Percentiles rank a stretch among this genome's conserved stretches.
Conservation (phyloP, 2,113 vertebrate genomes). For the Nycticryphes semicollaris region DNA sequence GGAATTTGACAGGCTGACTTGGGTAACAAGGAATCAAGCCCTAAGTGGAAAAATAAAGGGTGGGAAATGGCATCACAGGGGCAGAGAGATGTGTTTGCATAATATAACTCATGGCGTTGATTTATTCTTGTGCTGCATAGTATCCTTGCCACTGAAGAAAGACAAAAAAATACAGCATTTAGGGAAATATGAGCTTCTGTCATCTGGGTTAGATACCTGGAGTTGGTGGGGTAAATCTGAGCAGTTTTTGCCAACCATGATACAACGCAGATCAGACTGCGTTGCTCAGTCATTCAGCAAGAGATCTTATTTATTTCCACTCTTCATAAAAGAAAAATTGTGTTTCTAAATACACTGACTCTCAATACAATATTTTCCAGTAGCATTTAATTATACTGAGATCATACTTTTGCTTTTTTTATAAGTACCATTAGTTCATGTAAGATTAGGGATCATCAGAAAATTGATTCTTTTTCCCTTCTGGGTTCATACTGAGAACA, state of each 20-base stretch:
- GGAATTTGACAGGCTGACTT: not conserved
- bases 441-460: not conserved
- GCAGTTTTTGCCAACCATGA: not conserved
- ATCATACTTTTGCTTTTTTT: not conserved
- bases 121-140: not conserved
- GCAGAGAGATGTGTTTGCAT: not conserved
- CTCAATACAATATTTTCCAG: not conserved
- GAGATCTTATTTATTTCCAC: not conserved
- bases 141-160: not conserved
- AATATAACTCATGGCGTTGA: not conserved
- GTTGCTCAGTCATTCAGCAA: not conserved
- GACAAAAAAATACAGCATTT: not conserved
- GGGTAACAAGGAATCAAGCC: fast-evolving
- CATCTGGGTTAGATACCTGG: not conserved
- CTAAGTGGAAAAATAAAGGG: not conserved
- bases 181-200: not conserved
- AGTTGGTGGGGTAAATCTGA: not conserved
- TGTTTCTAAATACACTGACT: not conserved
- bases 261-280: not conserved
- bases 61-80: not conserved
- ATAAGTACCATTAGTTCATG: not conserved
- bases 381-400: not conserved
- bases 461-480: not conserved
- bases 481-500: not conserved
- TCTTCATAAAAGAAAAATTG: not conserved